Percentiles rank a stretch among this genome's conserved stretches.
phyloP scores from a whole-genome alignment of 2,113 vertebrate species.

The Alligator mississippiensis region DNA sequence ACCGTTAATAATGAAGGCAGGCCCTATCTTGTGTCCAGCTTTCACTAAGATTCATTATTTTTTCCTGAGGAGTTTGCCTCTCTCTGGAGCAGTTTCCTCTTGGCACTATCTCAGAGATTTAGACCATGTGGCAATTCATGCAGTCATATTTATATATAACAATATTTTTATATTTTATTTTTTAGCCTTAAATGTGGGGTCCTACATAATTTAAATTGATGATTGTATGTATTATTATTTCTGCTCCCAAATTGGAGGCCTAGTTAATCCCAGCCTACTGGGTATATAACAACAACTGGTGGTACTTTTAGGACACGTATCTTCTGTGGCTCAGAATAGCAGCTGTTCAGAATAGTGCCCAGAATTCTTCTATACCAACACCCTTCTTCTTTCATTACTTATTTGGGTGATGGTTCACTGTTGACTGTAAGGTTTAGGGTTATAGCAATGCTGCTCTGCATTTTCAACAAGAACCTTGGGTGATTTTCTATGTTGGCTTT shows the following conservation, averaged over 20 bases:
- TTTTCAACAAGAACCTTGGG: conserved; percentile 51
- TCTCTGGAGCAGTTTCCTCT: too few relatives aligned
- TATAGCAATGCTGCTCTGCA: conserved; percentile 10
- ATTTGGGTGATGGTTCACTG: conserved; percentile 28
- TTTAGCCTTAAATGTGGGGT: not conserved
- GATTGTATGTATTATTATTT: not conserved
- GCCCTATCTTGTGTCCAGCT: too few relatives aligned
- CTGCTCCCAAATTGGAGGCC: too few relatives aligned
- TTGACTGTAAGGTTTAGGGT: conserved; percentile 44
- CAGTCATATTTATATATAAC: not conserved
- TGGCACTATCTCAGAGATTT: too few relatives aligned
- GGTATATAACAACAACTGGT: not conserved
- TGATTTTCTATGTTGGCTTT: conserved; percentile 58
- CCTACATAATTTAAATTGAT: not conserved
- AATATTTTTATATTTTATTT: not conserved
- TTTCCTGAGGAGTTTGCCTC: not conserved
- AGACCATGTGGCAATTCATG: too few relatives aligned
- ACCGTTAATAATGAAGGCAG: too few relatives aligned
- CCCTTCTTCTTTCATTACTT: conserved; percentile 10
- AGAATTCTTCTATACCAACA: not conserved
- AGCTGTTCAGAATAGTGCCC: not conserved
- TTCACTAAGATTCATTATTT: too few relatives aligned
- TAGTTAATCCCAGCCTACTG: not conserved
- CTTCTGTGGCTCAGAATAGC: not conserved
- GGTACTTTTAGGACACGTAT: not conserved